Percentiles rank a stretch among this genome's conserved stretches.
phyloP scores from a whole-genome alignment of 1,140 invertebrate genomes.

The Pristionchus pacificus region DNA sequence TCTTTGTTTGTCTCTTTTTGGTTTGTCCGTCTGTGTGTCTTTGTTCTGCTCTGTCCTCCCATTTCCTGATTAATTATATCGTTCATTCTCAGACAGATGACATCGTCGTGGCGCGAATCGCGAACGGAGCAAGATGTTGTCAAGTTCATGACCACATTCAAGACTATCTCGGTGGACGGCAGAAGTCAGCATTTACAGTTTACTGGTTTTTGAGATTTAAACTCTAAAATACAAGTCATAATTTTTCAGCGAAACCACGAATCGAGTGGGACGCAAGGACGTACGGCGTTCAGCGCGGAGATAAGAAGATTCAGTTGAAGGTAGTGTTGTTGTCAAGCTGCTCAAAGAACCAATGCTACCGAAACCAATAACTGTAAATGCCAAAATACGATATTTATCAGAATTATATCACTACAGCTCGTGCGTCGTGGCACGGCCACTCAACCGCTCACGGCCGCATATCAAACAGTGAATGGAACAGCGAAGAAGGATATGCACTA shows the following conservation, averaged over 20 bases:
- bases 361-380: too few species aligned
- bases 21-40: too few species aligned
- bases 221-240: too few species aligned
- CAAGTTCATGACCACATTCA: constrained; percentile 4
- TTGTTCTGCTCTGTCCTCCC: too few species aligned
- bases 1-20: too few species aligned
- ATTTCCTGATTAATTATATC: too few species aligned
- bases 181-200: constrained; percentile 27
- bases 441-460: constrained; percentile 3
- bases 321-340: too few species aligned
- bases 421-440: constrained; percentile 16
- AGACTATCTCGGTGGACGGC: not conserved
- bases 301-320: constrained; percentile 14
- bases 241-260: constrained; percentile 19
- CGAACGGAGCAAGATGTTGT: constrained; percentile 16
- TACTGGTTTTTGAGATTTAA: too few species aligned
- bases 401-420: too few species aligned
- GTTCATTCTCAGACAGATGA: constrained; percentile 19
- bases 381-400: too few species aligned
- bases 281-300: constrained; percentile 8
- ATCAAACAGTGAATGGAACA: constrained; percentile 79
- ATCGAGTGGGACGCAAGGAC: constrained; percentile 21
- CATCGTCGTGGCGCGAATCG: constrained; percentile 25
- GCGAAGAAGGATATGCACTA: constrained; percentile 85
- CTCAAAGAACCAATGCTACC: too few species aligned